Percentiles rank a stretch among this genome's conserved stretches.
Evolutionary conservation across 2,797 vertebrate genomes (phyloP).

Genomic region (Bradypus variegatus): DNA sequence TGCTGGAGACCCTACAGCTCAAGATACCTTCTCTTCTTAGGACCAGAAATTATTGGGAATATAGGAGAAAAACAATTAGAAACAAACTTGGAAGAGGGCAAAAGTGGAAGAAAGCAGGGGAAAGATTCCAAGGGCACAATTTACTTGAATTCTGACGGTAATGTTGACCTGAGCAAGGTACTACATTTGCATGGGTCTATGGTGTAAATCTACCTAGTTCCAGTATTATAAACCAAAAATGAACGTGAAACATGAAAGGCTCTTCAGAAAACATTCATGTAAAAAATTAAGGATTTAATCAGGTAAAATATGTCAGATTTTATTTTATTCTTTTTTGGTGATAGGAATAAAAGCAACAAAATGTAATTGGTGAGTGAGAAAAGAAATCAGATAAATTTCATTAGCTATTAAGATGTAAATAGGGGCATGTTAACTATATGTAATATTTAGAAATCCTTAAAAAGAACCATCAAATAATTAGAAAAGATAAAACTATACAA

Average conservation of each 20-base stretch:
- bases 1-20: background rate
- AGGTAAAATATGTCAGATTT: constrained; percentile 41
- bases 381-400: background rate
- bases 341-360: constrained; percentile 1
- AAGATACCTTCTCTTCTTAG: constrained; percentile 7
- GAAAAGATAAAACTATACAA: constrained; percentile 11
- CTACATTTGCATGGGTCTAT: background rate
- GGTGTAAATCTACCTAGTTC: background rate
- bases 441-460: constrained; percentile 19
- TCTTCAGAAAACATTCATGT: constrained; percentile 34
- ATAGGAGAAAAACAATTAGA: background rate
- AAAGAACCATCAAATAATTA: constrained; percentile 28
- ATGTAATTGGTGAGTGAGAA: background rate
- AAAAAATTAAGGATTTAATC: constrained; percentile 12
- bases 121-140: constrained; percentile 2
- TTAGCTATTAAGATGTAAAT: constrained; percentile 33
- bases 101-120: background rate
- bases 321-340: constrained; percentile 19
- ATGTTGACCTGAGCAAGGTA: constrained; percentile 14
- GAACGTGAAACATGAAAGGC: background rate
- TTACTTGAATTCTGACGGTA: constrained; percentile 10
- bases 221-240: constrained; percentile 9
- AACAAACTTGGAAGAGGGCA: constrained; percentile 10
- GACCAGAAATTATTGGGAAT: background rate
- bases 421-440: background rate